These are phyloP conservation scores for Varecia variegata DNA, from an alignment of 2,797 vertebrate species.

Conservation along the genomic window DNA sequence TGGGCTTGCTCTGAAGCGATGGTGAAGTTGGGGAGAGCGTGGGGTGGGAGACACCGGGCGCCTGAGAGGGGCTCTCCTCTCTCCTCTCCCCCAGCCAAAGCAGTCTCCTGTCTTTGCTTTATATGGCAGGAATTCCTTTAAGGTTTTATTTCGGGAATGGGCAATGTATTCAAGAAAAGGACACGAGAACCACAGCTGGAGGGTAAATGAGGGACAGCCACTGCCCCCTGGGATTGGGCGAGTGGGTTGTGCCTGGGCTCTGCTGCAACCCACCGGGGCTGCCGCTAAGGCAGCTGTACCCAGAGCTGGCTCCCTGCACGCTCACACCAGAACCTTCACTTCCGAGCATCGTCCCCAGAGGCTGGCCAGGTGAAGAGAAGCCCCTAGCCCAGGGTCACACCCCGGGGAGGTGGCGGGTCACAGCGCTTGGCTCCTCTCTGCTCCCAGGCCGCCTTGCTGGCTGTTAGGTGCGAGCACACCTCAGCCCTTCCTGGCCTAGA, in stretches of 20 bases:
- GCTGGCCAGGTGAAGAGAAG: not conserved
- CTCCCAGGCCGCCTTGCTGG: not conserved
- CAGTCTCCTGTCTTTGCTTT: not conserved
- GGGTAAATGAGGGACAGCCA: not conserved
- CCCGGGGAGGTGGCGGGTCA: not conserved
- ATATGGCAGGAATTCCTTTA: not conserved
- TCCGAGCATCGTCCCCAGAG: not conserved
- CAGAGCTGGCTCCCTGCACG: not conserved
- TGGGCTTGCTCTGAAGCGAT: not conserved
- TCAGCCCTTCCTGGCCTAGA: not conserved
- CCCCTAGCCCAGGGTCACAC: not conserved
- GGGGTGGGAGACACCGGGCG: not conserved
- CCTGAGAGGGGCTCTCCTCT: not conserved
- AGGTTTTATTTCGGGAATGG: not conserved
- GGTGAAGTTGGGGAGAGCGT: not conserved
- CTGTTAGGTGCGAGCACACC: not conserved
- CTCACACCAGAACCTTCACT: rapidly evolving
- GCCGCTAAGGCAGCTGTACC: not conserved
- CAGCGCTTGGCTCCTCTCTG: not conserved
- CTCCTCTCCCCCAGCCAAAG: not conserved
- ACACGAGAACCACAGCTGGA: not conserved
- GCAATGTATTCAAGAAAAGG: not conserved
- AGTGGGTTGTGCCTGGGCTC: not conserved
- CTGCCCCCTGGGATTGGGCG: rapidly evolving
- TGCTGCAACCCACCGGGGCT: rapidly evolving